phyloP scores from a whole-genome alignment of 1,140 invertebrate genomes.

The Drosophila sucinea region DNA sequence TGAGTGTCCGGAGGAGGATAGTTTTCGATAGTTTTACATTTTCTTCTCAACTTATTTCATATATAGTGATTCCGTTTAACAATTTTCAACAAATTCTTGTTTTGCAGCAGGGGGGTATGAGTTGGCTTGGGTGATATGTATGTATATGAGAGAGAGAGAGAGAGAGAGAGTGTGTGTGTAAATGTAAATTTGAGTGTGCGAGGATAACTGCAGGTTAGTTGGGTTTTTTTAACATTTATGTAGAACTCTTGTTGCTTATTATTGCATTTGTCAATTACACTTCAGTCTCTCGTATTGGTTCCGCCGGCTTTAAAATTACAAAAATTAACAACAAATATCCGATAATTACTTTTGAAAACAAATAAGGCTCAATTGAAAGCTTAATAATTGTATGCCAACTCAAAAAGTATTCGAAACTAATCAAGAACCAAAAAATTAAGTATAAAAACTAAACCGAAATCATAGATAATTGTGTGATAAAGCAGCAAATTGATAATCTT shows the following conservation, averaged over 20 bases:
- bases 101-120: not conserved
- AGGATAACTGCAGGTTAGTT: conserved; percentile 51
- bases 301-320: conserved; percentile 86
- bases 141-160: conserved; percentile 7
- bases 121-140: not conserved
- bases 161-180: conserved; percentile 12
- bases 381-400: conserved; percentile 35
- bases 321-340: conserved; percentile 84
- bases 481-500: conserved; percentile 7
- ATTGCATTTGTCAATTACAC: conserved; percentile 83
- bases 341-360: conserved; percentile 67
- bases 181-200: not conserved
- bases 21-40: not conserved
- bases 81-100: conserved; percentile 4
- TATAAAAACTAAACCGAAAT: conserved; percentile 15
- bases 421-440: conserved; percentile 23
- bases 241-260: conserved; percentile 50
- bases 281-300: conserved; percentile 89
- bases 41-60: conserved; percentile 5
- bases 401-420: conserved; percentile 28
- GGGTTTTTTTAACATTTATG: conserved; percentile 49
- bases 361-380: conserved; percentile 54
- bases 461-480: conserved; percentile 16
- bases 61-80: conserved; percentile 7
- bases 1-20: not conserved